These are phyloP conservation scores for Gallinago solitaria DNA, from an alignment of 2,797 vertebrate species.

Conservation along the genomic window DNA sequence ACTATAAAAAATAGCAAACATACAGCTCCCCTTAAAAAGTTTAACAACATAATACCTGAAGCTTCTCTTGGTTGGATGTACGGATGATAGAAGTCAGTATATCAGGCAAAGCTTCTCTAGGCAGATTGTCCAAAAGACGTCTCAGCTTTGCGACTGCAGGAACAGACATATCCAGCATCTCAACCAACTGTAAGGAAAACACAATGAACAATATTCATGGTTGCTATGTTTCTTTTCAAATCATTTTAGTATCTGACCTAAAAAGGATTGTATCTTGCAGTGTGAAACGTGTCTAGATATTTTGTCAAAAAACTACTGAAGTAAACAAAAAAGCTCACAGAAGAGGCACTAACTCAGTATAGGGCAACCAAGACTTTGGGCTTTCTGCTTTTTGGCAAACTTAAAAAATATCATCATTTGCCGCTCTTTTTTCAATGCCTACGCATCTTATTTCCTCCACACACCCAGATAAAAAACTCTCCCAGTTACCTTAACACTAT, in stretches of 20 bases:
- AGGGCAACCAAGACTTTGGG: not conserved
- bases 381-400: not conserved
- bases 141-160: slow-evolving; percentile 94
- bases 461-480: not conserved
- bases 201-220: not conserved
- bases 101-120: slow-evolving; percentile 92
- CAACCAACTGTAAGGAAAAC: slow-evolving; percentile 82
- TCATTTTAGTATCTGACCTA: not conserved
- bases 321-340: not conserved
- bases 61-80: slow-evolving; percentile 94
- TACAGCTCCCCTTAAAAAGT: not conserved
- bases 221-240: not conserved
- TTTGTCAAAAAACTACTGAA: not conserved
- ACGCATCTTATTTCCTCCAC: not conserved
- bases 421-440: not conserved
- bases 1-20: not conserved
- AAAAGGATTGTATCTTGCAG: not conserved
- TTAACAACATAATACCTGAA: slow-evolving; percentile 82
- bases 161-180: slow-evolving; percentile 95
- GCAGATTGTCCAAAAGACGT: slow-evolving; percentile 90
- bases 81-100: slow-evolving; percentile 94
- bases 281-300: not conserved
- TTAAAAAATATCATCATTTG: not conserved
- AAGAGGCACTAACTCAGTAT: not conserved
- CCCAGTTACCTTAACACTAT: not conserved